A percentile compares a stretch with the other conserved stretches of the same genome.
Evolutionary conservation across 2,797 vertebrate species (phyloP).

Genomic region (Xerus rutilus): DNA sequence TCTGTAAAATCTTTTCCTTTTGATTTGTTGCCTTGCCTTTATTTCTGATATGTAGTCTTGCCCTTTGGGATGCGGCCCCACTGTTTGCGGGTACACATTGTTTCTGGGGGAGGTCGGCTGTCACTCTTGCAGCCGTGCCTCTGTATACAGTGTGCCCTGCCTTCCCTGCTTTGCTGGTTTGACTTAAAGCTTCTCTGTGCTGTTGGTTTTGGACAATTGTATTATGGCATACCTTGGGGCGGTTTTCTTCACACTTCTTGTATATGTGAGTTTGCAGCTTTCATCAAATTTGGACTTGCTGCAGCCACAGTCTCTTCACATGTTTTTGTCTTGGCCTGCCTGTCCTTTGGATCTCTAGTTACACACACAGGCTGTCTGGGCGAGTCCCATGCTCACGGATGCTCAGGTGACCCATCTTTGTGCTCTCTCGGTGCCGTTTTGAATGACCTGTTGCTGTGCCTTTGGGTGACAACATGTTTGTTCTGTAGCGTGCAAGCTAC

Average conservation of each 20-base stretch:
- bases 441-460: neutral
- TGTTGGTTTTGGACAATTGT: neutral
- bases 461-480: neutral
- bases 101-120: neutral
- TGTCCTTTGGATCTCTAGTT: neutral
- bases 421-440: neutral
- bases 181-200: neutral
- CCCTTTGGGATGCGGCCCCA: no score
- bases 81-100: accelerated
- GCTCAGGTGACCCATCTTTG: neutral
- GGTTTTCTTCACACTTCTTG: neutral
- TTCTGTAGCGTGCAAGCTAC: neutral
- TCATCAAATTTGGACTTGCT: neutral
- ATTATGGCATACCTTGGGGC: neutral
- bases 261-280: neutral
- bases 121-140: neutral
- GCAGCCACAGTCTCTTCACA: neutral
- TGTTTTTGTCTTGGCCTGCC: neutral
- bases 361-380: accelerated
- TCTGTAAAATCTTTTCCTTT: neutral
- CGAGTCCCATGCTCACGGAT: neutral
- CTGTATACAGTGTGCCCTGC: neutral
- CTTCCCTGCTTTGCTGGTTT: neutral
- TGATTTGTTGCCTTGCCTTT: neutral
- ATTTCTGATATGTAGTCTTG: neutral